Conservation (phyloP, 2,797 vertebrate genomes). For the Chaetophractus vellerosus region DNA sequence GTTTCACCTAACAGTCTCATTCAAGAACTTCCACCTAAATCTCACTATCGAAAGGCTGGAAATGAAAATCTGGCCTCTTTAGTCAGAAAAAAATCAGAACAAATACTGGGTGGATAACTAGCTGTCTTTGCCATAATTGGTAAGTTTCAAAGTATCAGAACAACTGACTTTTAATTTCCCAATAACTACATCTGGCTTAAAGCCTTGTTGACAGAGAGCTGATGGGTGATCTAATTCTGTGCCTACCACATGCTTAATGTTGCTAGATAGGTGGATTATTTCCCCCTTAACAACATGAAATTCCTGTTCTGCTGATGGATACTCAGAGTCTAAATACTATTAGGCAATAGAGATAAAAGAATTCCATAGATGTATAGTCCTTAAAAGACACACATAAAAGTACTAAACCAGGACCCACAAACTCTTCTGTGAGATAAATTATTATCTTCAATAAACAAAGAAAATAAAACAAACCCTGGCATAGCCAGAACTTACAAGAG, state of each 20-base stretch:
- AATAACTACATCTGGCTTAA: slow-evolving; percentile 2
- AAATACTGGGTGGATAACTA: neutral
- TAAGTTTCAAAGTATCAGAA: neutral
- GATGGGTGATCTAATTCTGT: neutral
- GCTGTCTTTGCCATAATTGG: neutral
- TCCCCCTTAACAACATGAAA: neutral
- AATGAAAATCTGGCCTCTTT: slow-evolving; percentile 36
- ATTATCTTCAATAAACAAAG: slow-evolving; percentile 37
- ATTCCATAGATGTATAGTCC: neutral
- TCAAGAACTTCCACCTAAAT: neutral
- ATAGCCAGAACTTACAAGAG: slow-evolving; percentile 93
- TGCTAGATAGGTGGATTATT: neutral
- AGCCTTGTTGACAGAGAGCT: neutral
- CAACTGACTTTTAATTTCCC: neutral
- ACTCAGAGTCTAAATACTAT: neutral
- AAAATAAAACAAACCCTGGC: neutral
- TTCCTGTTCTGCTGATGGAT: neutral
- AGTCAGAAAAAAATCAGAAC: slow-evolving; percentile 41
- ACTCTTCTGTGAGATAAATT: neutral
- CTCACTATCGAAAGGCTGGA: neutral
- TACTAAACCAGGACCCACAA: neutral
- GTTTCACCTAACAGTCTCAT: neutral
- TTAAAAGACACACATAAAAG: slow-evolving; percentile 3
- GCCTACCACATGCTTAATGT: neutral
- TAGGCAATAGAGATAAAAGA: slow-evolving; percentile 28